A percentile compares a stretch with the other conserved stretches of the same genome.
Evolutionary conservation across 1,140 invertebrate genomes (phyloP).

Genomic region (Contarinia nasturtii): DNA sequence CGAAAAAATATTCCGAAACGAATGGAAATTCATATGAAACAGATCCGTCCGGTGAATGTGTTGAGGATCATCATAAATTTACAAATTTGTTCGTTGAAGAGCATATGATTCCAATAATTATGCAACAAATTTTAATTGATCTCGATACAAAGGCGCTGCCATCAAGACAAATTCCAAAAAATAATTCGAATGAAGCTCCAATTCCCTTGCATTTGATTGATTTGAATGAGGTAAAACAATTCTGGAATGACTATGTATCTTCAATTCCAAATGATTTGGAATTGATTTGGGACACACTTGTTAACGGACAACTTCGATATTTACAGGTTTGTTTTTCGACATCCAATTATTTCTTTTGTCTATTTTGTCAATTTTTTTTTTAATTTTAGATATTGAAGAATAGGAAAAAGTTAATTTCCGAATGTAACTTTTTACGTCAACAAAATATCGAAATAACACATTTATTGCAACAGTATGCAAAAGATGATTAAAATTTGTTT

Average conservation of each 20-base stretch:
- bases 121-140: background rate
- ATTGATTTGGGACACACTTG: constrained; percentile 30
- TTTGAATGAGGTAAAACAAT: background rate
- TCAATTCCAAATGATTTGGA: constrained; percentile 26
- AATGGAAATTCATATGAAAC: constrained; percentile 1
- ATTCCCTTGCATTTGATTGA: too few species aligned
- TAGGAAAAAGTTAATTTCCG: constrained; percentile 25
- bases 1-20: constrained; percentile 9
- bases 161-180: background rate
- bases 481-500: too few species aligned
- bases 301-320: constrained; percentile 33
- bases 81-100: background rate
- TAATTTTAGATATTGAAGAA: constrained; percentile 21
- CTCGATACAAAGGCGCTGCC: background rate
- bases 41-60: constrained; percentile 3
- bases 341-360: background rate
- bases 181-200: too few species aligned
- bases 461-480: constrained; percentile 21
- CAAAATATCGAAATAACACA: constrained; percentile 32
- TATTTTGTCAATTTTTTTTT: too few species aligned
- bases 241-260: constrained; percentile 15
- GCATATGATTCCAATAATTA: background rate
- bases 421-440: constrained; percentile 26
- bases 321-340: constrained; percentile 16
- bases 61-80: background rate